Base-by-base conservation (phyloP, 2,797 vertebrate species). In the Gouania willdenowi region DNA sequence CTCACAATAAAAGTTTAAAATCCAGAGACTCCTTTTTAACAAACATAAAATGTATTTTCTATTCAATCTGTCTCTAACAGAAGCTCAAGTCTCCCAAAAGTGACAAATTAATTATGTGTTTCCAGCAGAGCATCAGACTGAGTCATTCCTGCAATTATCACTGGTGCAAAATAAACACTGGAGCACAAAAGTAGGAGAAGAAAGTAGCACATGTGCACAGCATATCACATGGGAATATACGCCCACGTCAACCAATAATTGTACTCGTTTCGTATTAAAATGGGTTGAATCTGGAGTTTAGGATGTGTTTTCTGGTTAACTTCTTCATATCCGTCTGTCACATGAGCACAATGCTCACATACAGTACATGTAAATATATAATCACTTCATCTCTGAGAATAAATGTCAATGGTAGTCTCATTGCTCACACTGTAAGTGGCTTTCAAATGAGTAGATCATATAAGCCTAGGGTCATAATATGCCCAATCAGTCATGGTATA, bases 111-210 rank as follows among this genome's bases (percentile, higher is more conserved):
- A 75, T 83, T 73, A 83, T 83, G 67, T 74, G 49, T 26, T 73
- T 74, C 63, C 77, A 28, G 1, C 70, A 70, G 75, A 75, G 40
- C 8, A 4, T 11, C 46, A 41, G 24, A 66, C 58, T 66, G 66
- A 86, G 60, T 79, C 66, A 72, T 60, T 75, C 50, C 54, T 57
- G 59, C 65, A 81, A 73, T 82, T 81, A 82, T 63, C 73, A 53
- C 43, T 7, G 37, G 50, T 43, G 49, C 49, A 79, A 68, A 69
- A 59, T 72, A 75, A 82, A 80, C 69, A 65, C 49, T 56, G 33
- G 16, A 54, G 39, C 52, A 55, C 37, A 35, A 66, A 71, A 45
- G 56, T 57, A 66, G 44, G 48, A 38, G 49, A 31, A 20, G 41
- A 41, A 37, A 56, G 16, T 41, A 32, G 40, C 50, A 21, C 41